Evolutionary conservation across 2,797 vertebrate genomes (phyloP).

Genomic region (Hydrophis major): DNA sequence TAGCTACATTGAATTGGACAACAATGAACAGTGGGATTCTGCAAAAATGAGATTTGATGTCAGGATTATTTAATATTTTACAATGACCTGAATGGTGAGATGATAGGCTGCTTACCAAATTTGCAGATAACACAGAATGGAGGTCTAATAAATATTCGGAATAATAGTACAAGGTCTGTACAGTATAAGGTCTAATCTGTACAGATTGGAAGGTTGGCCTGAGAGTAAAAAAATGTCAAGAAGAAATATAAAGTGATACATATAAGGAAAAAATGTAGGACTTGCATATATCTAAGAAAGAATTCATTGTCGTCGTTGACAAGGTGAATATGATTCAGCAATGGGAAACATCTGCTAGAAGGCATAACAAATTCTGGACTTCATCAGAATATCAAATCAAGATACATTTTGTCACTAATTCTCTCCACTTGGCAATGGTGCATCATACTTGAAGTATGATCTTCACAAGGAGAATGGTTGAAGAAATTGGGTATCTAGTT

Average conservation of each 20-base stretch:
- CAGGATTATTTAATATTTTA: background rate
- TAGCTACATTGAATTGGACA: background rate
- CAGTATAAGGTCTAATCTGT: background rate
- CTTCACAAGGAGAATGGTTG: background rate
- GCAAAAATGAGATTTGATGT: background rate
- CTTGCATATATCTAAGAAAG: background rate
- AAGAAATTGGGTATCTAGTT: background rate
- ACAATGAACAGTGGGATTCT: background rate
- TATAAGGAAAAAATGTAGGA: background rate
- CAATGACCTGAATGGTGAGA: background rate
- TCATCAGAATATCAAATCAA: background rate
- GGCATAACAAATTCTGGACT: background rate
- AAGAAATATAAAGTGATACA: background rate
- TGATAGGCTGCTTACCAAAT: background rate
- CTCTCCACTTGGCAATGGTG: background rate
- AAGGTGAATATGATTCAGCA: background rate
- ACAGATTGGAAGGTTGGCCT: background rate
- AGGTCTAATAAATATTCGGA: background rate
- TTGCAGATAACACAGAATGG: background rate
- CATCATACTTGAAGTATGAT: background rate
- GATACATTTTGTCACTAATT: background rate
- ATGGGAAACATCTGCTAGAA: background rate
- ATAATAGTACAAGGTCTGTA: background rate
- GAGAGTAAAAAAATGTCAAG: background rate
- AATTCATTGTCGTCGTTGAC: background rate